Conservation (phyloP, 2,888 invertebrate species). For the Netelia fuscicornis region DNA sequence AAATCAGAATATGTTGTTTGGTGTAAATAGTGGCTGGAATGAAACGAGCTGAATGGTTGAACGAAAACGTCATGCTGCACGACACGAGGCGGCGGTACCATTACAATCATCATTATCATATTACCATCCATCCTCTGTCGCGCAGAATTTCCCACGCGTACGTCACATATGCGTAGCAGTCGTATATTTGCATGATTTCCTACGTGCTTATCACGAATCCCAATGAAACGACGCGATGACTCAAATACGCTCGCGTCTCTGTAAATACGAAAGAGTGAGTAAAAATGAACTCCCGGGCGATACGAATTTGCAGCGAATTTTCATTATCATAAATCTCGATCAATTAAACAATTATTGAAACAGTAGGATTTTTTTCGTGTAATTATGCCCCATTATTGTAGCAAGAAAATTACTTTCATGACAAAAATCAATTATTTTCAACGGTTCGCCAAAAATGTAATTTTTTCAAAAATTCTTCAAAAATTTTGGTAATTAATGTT, state of each 20-base stretch:
- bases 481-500: too few relatives aligned
- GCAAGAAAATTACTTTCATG: not conserved
- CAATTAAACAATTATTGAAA: not conserved
- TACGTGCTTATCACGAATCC: not conserved
- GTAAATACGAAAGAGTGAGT: not conserved
- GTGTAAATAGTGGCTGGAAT: not conserved
- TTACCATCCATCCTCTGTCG: constrained; percentile 1
- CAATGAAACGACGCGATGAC: not conserved
- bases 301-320: not conserved
- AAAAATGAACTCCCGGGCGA: too few relatives aligned
- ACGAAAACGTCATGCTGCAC: constrained; percentile 41
- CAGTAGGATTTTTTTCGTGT: not conserved
- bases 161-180: not conserved
- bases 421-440: too few relatives aligned
- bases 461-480: too few relatives aligned
- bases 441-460: too few relatives aligned
- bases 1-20: not conserved
- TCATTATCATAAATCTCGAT: not conserved
- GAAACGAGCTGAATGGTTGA: not conserved
- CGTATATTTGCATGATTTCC: not conserved
- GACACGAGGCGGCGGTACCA: constrained; percentile 42
- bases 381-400: not conserved
- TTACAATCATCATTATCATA: constrained; percentile 39
- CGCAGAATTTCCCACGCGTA: constrained; percentile 7
- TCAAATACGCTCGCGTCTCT: not conserved